Conservation (phyloP, 2,797 vertebrate genomes). For the Xenopus petersii region DNA sequence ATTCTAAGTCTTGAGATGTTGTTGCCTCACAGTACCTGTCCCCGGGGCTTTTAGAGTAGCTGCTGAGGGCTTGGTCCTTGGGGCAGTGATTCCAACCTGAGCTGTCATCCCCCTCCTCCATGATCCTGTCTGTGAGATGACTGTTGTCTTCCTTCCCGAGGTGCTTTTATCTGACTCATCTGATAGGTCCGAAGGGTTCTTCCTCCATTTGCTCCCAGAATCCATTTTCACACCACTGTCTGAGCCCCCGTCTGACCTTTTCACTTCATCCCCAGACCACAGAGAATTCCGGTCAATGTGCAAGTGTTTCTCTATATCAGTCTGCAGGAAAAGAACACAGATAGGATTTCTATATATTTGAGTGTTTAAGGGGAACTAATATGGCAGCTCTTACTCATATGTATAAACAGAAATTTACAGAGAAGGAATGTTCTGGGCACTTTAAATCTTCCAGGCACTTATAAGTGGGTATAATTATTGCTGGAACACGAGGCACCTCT, state of each 20-base stretch:
- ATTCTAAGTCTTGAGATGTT: too few relatives aligned
- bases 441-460: too few relatives aligned
- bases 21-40: slow-evolving; percentile 68
- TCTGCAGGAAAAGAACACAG: slow-evolving; percentile 67
- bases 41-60: slow-evolving; percentile 77
- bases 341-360: too few relatives aligned
- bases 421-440: too few relatives aligned
- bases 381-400: too few relatives aligned
- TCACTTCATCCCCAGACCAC: slow-evolving; percentile 85
- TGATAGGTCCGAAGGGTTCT: slow-evolving; percentile 86
- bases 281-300: slow-evolving; percentile 73
- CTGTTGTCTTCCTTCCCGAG: slow-evolving; percentile 79
- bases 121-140: slow-evolving; percentile 87
- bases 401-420: too few relatives aligned
- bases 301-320: slow-evolving; percentile 89
- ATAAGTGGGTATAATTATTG: too few relatives aligned
- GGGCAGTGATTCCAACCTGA: slow-evolving; percentile 90
- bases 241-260: slow-evolving; percentile 82
- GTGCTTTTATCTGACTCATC: slow-evolving; percentile 92
- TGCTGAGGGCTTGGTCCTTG: slow-evolving; percentile 79
- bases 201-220: slow-evolving; percentile 79
- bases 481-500: too few relatives aligned
- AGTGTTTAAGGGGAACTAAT: too few relatives aligned
- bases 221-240: slow-evolving; percentile 88
- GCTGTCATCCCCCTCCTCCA: slow-evolving; percentile 93